Evolutionary conservation across 2,113 vertebrate species (phyloP).

Genomic region (Xenopus tropicalis): DNA sequence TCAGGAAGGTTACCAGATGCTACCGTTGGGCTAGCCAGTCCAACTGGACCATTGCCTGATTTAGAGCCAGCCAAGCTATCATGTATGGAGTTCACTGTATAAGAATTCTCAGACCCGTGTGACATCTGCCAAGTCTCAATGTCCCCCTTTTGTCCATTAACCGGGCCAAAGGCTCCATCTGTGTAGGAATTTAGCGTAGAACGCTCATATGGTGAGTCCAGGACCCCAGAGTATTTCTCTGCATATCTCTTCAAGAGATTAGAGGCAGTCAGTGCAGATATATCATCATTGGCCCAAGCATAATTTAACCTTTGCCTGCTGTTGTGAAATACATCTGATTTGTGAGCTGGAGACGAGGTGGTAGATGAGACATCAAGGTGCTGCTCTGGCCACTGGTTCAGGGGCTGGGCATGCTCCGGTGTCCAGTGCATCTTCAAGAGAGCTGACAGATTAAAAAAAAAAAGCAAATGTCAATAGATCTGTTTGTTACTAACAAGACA

Average conservation of each 20-base stretch:
- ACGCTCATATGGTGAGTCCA: constrained; percentile 87
- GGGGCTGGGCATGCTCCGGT: constrained; percentile 97
- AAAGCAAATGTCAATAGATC: neutral
- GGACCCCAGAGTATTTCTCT: constrained; percentile 89
- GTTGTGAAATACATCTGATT: constrained; percentile 79
- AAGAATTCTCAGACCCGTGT: constrained; percentile 72
- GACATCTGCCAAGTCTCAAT: constrained; percentile 82
- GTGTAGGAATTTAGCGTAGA: constrained; percentile 68
- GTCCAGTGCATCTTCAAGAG: constrained; percentile 99
- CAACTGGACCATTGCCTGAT: constrained; percentile 59
- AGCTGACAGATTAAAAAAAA: constrained; percentile 47
- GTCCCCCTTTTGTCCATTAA: constrained; percentile 82
- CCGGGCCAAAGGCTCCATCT: constrained; percentile 72
- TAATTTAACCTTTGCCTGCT: constrained; percentile 82
- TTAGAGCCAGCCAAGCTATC: constrained; percentile 78
- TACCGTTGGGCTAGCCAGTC: constrained; percentile 68
- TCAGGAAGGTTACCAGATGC: constrained; percentile 78
- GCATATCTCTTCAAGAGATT: constrained; percentile 95
- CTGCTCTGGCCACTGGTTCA: constrained; percentile 98
- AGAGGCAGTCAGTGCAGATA: constrained; percentile 92
- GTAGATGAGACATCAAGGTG: constrained; percentile 97
- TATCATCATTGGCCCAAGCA: constrained; percentile 96
- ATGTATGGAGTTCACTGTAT: constrained; percentile 73
- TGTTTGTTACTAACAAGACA: no score
- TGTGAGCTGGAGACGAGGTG: constrained; percentile 91